Evolutionary conservation across 2,888 invertebrate species (phyloP).

Genomic region (Agriopis leucophaearia): DNA sequence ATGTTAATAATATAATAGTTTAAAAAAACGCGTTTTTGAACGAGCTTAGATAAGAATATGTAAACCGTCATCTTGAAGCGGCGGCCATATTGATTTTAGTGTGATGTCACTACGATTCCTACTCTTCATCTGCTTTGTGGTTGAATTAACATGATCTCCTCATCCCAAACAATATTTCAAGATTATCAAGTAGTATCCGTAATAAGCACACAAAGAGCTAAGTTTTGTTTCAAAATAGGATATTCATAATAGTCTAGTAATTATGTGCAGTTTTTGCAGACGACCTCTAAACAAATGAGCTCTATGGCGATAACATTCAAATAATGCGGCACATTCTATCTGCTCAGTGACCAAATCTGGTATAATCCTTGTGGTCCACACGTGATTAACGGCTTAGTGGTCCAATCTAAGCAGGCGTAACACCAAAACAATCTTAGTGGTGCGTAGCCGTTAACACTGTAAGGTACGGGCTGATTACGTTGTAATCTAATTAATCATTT

Average conservation of each 20-base stretch:
- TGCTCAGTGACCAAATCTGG: constrained; percentile 24
- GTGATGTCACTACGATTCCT: no score
- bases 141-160: constrained; percentile 3
- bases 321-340: constrained; percentile 19
- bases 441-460: no score
- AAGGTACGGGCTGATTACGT: no score
- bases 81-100: no score
- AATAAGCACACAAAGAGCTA: constrained; percentile 9
- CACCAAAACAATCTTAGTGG: no score
- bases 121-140: no score
- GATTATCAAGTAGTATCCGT: constrained; percentile 9
- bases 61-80: no score
- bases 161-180: constrained; percentile 3
- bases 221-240: constrained; percentile 24
- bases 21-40: no score
- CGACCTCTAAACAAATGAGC: constrained; percentile 25
- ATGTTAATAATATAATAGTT: no score
- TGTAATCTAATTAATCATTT: no score
- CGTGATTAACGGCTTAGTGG: constrained; percentile 7
- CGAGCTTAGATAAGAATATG: no score
- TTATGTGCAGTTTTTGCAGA: constrained; percentile 18
- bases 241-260: constrained; percentile 20
- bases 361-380: constrained; percentile 18
- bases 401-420: no score
- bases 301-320: constrained; percentile 19